Percentiles rank a stretch among this genome's conserved stretches.
Evolutionary conservation across 53 echinoderm and acorn worm species (phyloP).

Genomic region (Hippasteria phrygiana): DNA sequence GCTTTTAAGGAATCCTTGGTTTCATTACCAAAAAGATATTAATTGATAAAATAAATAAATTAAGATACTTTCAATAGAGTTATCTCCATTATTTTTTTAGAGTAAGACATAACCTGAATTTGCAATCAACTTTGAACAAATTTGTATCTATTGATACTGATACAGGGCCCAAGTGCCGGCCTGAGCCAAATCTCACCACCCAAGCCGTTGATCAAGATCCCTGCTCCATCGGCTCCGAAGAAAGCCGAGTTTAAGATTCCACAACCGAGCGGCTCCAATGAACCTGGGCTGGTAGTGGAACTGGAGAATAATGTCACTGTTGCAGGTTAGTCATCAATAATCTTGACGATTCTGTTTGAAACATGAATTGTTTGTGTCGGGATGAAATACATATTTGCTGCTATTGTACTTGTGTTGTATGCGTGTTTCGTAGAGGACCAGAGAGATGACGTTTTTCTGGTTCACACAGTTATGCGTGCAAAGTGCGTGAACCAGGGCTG

Average conservation of each 20-base stretch:
- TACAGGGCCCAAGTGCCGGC: slow-evolving; percentile 10
- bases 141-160: background rate
- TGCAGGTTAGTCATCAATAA: slow-evolving; percentile 63
- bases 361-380: background rate
- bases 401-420: no score
- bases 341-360: background rate
- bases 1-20: no score
- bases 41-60: no score
- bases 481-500: no score
- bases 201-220: slow-evolving; percentile 74
- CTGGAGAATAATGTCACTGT: slow-evolving; percentile 82
- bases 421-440: no score
- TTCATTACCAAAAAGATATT: no score
- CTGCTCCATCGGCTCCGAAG: slow-evolving; percentile 78
- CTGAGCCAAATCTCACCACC: slow-evolving; percentile 16
- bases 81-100: no score
- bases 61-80: no score
- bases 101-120: background rate
- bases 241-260: slow-evolving; percentile 70
- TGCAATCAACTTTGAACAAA: background rate
- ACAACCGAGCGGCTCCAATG: slow-evolving; percentile 31
- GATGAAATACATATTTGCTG: background rate
- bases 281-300: slow-evolving; percentile 71
- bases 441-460: no score
- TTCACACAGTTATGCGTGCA: no score